Conservation (phyloP, 2,888 invertebrate genomes). For the Cosmorhoe ocellata region DNA sequence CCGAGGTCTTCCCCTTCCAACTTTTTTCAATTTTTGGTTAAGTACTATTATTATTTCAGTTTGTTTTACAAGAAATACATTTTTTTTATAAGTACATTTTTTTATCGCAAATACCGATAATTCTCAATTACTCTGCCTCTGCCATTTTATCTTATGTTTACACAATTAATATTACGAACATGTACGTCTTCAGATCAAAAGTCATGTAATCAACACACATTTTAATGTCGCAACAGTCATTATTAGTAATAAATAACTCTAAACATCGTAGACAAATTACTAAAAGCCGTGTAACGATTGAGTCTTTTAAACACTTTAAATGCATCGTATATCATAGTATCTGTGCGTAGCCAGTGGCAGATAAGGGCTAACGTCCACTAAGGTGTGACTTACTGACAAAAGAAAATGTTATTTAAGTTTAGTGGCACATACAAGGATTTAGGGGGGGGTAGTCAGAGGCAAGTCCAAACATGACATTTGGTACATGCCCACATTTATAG, state of each 20-base stretch:
- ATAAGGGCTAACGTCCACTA: constrained; percentile 7
- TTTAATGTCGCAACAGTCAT: constrained; percentile 22
- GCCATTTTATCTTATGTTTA: constrained; percentile 15
- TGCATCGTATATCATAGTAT: constrained; percentile 30
- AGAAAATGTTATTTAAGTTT: no score
- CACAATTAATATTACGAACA: constrained; percentile 3
- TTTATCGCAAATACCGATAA: no score
- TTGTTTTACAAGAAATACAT: no score
- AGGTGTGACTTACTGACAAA: not conserved
- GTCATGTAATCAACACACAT: constrained; percentile 24
- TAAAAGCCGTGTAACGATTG: constrained; percentile 9
- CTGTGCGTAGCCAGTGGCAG: constrained; percentile 36
- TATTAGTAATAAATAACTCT: constrained; percentile 26
- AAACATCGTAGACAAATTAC: constrained; percentile 23
- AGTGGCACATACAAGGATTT: no score
- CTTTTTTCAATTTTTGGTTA: no score
- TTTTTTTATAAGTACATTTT: no score
- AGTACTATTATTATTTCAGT: no score
- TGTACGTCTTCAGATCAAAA: constrained; percentile 26
- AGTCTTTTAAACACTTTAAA: constrained; percentile 16
- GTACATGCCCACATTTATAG: no score
- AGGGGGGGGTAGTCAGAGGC: no score
- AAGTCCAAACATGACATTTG: no score
- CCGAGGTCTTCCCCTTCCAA: no score
- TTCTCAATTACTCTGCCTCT: not conserved